Conservation (phyloP, 2,113 vertebrate genomes). For the Melanocharis versteri region DNA sequence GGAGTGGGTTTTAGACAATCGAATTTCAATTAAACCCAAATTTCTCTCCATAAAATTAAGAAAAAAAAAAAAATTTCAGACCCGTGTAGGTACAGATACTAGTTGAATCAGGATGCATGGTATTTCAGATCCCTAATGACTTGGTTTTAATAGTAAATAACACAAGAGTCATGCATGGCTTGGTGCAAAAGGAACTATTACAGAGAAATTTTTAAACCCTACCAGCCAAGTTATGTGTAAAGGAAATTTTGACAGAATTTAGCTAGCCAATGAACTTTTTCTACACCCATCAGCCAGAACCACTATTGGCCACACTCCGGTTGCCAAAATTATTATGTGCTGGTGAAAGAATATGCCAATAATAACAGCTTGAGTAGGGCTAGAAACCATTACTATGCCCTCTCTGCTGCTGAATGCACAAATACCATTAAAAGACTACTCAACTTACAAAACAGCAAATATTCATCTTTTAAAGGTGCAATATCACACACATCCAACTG, state of each 20-base stretch:
- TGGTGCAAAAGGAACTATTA: neutral
- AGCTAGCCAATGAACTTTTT: neutral
- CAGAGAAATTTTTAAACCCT: neutral
- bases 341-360: slow-evolving; percentile 1
- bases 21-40: neutral
- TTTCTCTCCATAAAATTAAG: neutral
- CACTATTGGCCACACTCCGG: neutral
- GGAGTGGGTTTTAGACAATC: neutral
- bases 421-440: slow-evolving; percentile 5
- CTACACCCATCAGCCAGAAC: neutral
- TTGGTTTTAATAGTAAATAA: neutral
- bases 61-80: neutral
- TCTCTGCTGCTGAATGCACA: neutral
- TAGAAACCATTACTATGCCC: slow-evolving; percentile 2
- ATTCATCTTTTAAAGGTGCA: neutral
- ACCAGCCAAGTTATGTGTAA: neutral
- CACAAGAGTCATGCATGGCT: neutral
- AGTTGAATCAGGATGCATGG: neutral
- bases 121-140: neutral
- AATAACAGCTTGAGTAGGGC: slow-evolving; percentile 10
- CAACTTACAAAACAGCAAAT: neutral
- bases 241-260: slow-evolving; percentile 32
- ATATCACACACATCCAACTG: neutral
- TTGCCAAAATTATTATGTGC: neutral
- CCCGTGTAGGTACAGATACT: neutral